These are phyloP conservation scores for Botia almorhae DNA, from an alignment of 2,797 vertebrate species.

Conservation along the genomic window DNA sequence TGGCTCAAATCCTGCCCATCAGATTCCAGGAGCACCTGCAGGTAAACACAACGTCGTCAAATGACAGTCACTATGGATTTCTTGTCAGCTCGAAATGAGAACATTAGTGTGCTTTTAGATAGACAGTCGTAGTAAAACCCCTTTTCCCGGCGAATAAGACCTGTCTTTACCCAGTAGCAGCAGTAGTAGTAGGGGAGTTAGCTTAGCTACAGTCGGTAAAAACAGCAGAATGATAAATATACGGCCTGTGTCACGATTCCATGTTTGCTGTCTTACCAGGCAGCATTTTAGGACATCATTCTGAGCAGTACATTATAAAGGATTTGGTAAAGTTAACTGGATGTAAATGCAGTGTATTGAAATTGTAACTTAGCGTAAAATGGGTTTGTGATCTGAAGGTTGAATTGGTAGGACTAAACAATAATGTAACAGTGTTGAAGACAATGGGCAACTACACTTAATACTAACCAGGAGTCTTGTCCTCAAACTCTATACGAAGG, in stretches of 20 bases:
- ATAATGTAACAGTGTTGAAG: background rate
- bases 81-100: background rate
- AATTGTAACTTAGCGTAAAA: background rate
- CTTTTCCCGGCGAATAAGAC: conserved; percentile 21
- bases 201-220: conserved; percentile 30
- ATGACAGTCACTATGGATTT: background rate
- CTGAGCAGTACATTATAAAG: background rate
- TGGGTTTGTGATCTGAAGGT: background rate
- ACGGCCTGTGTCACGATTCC: background rate
- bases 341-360: background rate
- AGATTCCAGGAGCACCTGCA: conserved; percentile 96
- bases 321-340: background rate
- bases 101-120: conserved; percentile 1
- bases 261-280: background rate
- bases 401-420: background rate
- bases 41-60: conserved; percentile 69
- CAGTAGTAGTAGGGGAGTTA: conserved; percentile 37
- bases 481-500: background rate
- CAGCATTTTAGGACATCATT: background rate
- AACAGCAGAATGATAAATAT: conserved; percentile 3
- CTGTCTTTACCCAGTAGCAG: background rate
- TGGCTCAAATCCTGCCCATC: conserved; percentile 93
- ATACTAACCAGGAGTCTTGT: background rate
- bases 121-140: background rate
- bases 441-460: background rate